Evolutionary conservation across 2,888 invertebrate species (phyloP), one percentile per base, ranked within the genome.

Genomic region (Schrankia costaestrigalis): DNA sequence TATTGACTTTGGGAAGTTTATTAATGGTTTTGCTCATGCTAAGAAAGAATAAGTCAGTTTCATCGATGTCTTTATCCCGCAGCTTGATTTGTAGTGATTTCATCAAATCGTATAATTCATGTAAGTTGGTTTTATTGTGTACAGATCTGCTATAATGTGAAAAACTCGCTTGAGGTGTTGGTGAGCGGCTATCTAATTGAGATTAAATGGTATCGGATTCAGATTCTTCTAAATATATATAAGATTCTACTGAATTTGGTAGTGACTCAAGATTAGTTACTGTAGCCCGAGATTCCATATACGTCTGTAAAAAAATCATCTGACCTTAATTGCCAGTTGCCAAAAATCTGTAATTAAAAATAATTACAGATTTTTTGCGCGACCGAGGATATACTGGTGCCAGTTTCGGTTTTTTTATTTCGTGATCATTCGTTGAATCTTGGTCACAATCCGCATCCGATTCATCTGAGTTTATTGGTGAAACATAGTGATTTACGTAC

Each of bases 21-120:
- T 29, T 35, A 5, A 35, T 22, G 9, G 12, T 26, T 21, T 25
- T 30, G 19, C 35, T 35, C 35, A 30, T 35, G 14, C 35, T 35
- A n/a, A 35, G 7, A 19, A 35, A 35, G 26, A 35, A 35, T 18
- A 35, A 14, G 22, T 35, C 35, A 15, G 7, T 30, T 35, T 35
- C 30, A 15, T 35, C 35, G 26, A 27, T 23, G 9, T 31, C 25
- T 11, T 9, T 1, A 1, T 15, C 10, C 3, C 11, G 11, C 14
- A 17, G 15, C n/a, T 11, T 11, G 3, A 13, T 17, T n/a, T n/a
- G n/a, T n/a, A n/a, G n/a, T 14, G 33, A 23, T 24, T 26, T 33
- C 32, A 23, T 22, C 2, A 30, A 10, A 9, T 30, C 23, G 5
- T 23, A 23, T 2, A 23, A 6, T 11, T 23, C 14, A n/a, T n/a